A percentile compares a stretch with the other conserved stretches of the same genome.
These are phyloP conservation scores for Echiichthys vipera DNA, from an alignment of 2,797 vertebrate species.

Conservation along the genomic window DNA sequence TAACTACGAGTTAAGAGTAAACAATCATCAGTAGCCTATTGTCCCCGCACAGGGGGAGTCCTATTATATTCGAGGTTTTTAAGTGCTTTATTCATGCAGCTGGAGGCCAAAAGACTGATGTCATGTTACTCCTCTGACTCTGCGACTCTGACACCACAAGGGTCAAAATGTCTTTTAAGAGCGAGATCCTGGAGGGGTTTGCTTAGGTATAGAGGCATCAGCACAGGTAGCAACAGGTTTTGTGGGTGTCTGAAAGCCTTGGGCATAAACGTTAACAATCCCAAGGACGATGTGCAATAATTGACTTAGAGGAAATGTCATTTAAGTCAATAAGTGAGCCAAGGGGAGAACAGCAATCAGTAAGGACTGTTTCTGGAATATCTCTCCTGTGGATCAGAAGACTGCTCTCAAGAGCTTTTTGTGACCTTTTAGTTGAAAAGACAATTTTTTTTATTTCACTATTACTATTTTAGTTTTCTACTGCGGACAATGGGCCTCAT, in stretches of 20 bases:
- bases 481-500: too few species aligned
- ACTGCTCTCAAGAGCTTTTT: not conserved
- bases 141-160: not conserved
- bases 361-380: conserved; percentile 11
- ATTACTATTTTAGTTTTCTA: too few species aligned
- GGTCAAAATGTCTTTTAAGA: conserved; percentile 1
- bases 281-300: conserved; percentile 21
- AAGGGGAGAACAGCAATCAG: conserved; percentile 8
- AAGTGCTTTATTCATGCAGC: conserved; percentile 7
- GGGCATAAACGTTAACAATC: conserved; percentile 13
- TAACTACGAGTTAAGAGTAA: too few species aligned
- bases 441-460: not conserved
- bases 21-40: too few species aligned
- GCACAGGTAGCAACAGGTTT: not conserved
- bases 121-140: conserved; percentile 11
- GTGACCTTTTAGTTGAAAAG: not conserved
- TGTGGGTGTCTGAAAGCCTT: conserved; percentile 10
- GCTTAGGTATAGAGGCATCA: not conserved
- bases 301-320: conserved; percentile 28
- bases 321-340: not conserved
- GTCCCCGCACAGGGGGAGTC: too few species aligned
- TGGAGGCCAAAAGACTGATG: conserved; percentile 6
- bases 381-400: not conserved
- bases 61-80: conserved; percentile 26
- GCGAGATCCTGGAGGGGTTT: not conserved